Conservation (phyloP, 2,888 invertebrate species). For the Heterodera filipjevi region DNA sequence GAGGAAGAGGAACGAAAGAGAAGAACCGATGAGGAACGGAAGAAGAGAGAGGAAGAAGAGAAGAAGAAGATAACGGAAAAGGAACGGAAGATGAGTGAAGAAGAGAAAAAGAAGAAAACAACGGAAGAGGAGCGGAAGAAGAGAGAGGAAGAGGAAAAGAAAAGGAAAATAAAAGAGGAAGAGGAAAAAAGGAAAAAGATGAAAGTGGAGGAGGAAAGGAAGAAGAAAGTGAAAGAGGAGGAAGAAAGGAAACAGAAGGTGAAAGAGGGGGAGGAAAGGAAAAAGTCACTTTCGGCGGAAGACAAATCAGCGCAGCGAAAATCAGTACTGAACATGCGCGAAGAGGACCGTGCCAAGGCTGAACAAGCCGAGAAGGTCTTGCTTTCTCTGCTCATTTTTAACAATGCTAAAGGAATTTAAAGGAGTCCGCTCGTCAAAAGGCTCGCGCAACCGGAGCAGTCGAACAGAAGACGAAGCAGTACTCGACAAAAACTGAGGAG, state of each 20-base stretch:
- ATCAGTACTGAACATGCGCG: constrained; percentile 59
- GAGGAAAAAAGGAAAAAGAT: constrained; percentile 11
- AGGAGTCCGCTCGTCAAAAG: neutral
- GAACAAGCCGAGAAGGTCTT: constrained; percentile 40
- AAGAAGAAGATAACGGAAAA: constrained; percentile 13
- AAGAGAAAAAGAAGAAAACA: constrained; percentile 16
- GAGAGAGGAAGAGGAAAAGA: constrained; percentile 11
- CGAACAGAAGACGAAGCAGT: neutral
- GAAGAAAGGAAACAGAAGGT: neutral
- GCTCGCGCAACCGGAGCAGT: neutral
- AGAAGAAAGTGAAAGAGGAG: constrained; percentile 4
- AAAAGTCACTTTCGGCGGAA: constrained; percentile 38
- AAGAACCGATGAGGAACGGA: constrained; percentile 26
- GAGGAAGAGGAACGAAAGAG: constrained; percentile 15
- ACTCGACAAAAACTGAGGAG: constrained; percentile 9
- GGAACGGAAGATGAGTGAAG: neutral
- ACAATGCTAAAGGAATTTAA: neutral
- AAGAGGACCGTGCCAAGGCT: constrained; percentile 57
- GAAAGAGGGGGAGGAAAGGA: constrained; percentile 22
- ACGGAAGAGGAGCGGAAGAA: constrained; percentile 1
- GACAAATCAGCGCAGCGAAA: constrained; percentile 59
- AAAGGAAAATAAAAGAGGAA: neutral
- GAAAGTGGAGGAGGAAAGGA: constrained; percentile 14
- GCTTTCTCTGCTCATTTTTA: neutral
- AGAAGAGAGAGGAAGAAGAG: constrained; percentile 21